phyloP scores from a whole-genome alignment of 53 echinoderm and acorn worm species.

The Stichopus horrens region DNA sequence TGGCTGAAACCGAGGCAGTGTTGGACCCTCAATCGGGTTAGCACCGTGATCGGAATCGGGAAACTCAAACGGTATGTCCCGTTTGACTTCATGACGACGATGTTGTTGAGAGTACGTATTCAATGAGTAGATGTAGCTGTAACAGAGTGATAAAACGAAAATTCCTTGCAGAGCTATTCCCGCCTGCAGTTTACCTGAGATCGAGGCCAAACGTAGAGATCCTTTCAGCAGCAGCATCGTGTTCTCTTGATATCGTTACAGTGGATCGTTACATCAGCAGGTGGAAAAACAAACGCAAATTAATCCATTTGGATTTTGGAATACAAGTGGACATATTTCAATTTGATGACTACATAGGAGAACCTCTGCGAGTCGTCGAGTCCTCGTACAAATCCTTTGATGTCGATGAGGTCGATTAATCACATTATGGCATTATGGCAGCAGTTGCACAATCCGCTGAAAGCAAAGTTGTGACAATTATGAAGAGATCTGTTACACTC shows the following conservation, averaged over 20 bases:
- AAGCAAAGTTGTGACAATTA: neutral
- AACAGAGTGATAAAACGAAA: slow-evolving; percentile 1
- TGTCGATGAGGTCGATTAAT: neutral
- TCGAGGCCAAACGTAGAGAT: slow-evolving; percentile 11
- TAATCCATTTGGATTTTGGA: too few relatives aligned
- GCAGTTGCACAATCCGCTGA: neutral
- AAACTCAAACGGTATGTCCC: neutral
- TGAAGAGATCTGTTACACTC: neutral
- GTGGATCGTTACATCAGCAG: too few relatives aligned
- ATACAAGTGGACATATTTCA: too few relatives aligned
- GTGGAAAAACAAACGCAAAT: too few relatives aligned
- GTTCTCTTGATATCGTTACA: neutral
- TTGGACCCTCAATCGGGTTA: neutral
- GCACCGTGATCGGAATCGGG: too few relatives aligned
- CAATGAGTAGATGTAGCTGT: slow-evolving; percentile 4
- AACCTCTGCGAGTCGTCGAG: neutral
- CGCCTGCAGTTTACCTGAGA: slow-evolving; percentile 11
- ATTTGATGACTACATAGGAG: too few relatives aligned
- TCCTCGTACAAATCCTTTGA: neutral
- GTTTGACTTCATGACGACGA: neutral
- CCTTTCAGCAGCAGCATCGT: neutral
- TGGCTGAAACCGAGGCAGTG: neutral
- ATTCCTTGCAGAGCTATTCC: slow-evolving; percentile 26
- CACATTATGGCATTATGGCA: neutral
- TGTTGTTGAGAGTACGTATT: neutral